Evolutionary conservation across 2,888 invertebrate genomes (phyloP).

Genomic region (Pristionchus japonicus): DNA sequence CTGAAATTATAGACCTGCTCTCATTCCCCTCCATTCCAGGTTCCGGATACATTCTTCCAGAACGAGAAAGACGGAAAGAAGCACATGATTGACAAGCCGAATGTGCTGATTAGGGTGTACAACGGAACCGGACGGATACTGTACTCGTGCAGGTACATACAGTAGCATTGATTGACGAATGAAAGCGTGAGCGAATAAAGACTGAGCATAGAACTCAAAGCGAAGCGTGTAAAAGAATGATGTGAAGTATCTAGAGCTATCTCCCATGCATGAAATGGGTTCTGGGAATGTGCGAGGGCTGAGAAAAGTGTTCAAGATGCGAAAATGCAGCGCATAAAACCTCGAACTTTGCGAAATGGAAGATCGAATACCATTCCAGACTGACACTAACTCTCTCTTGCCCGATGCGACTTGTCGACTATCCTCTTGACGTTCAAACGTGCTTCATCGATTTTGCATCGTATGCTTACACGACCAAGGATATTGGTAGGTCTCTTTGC

Average conservation of each 20-base stretch:
- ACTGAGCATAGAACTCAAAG: too few species aligned
- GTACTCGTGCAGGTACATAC: slow-evolving; percentile 90
- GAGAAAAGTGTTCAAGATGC: background rate
- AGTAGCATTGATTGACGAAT: background rate
- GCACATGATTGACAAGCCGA: slow-evolving; percentile 76
- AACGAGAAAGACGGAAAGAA: slow-evolving; percentile 95
- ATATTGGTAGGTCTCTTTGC: slow-evolving; percentile 80
- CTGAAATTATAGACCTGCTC: too few species aligned
- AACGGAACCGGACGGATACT: slow-evolving; percentile 87
- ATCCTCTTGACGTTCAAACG: slow-evolving; percentile 86
- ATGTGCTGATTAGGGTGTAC: slow-evolving; percentile 95
- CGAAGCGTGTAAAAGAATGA: too few species aligned
- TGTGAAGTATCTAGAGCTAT: background rate
- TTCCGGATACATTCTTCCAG: slow-evolving; percentile 71
- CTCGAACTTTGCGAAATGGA: too few species aligned
- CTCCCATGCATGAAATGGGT: background rate
- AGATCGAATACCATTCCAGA: slow-evolving; percentile 78
- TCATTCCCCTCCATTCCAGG: slow-evolving; percentile 31
- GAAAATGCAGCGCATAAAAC: too few species aligned
- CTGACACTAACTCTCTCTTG: slow-evolving; percentile 94
- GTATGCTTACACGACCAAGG: slow-evolving; percentile 97
- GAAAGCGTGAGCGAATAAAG: background rate
- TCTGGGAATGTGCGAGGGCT: background rate
- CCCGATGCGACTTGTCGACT: slow-evolving; percentile 86
- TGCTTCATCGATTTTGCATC: slow-evolving; percentile 95